phyloP scores from a whole-genome alignment of 2,888 invertebrate species.

The Drosophila lutescens region DNA sequence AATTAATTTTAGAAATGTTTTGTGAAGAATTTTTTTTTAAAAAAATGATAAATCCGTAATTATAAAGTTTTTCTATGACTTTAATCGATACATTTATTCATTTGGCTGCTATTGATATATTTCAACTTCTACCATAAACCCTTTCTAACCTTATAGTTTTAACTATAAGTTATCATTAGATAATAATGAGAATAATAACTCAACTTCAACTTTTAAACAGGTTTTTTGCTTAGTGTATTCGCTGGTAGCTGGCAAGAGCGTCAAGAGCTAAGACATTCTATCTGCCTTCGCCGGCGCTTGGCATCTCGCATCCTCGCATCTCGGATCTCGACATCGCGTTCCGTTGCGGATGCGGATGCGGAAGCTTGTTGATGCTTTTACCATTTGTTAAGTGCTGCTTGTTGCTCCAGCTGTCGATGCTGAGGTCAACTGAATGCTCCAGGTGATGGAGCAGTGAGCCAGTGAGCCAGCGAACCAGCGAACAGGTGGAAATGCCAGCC shows the following conservation, averaged over 20 bases:
- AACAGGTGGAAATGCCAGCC: constrained; percentile 41
- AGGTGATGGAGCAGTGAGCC: constrained; percentile 54
- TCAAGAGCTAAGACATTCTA: constrained; percentile 73
- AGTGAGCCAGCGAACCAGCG: constrained; percentile 40
- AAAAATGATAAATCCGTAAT: no score
- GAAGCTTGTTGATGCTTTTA: constrained; percentile 80
- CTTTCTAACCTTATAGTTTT: no score
- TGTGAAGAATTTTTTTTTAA: no score
- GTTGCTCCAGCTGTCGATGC: constrained; percentile 79
- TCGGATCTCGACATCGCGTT: constrained; percentile 60
- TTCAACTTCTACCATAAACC: no score
- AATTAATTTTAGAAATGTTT: no score
- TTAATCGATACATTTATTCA: no score
- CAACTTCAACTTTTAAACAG: not conserved
- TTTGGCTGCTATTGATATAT: no score
- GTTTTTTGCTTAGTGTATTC: not conserved
- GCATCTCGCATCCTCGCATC: constrained; percentile 33
- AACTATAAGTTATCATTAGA: no score
- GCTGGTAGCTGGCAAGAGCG: constrained; percentile 60
- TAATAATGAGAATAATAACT: no score
- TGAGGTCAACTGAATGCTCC: constrained; percentile 77
- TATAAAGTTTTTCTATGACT: no score
- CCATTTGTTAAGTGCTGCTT: constrained; percentile 81
- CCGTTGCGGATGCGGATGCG: constrained; percentile 79
- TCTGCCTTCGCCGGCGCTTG: constrained; percentile 62